These are phyloP conservation scores for Coecobrya sp. DNA, from an alignment of 2,888 invertebrate genomes.

Conservation along the genomic window DNA sequence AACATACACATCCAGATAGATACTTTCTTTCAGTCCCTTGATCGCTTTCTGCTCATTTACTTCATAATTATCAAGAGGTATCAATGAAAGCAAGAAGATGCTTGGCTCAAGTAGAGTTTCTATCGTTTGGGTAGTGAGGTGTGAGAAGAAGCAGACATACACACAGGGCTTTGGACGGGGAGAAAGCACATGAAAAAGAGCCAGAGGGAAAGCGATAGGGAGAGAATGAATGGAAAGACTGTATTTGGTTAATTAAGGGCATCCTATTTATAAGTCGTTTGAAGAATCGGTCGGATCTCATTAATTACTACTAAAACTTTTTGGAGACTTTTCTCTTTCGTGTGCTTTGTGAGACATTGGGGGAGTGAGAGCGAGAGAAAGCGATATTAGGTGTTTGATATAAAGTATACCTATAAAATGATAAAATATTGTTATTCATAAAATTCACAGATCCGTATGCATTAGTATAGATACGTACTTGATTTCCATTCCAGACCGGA, in stretches of 20 bases:
- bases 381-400: conserved; percentile 1
- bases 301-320: conserved; percentile 64
- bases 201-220: conserved; percentile 15
- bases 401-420: not conserved
- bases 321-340: not conserved
- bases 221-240: conserved; percentile 15
- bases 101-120: not conserved
- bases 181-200: not conserved
- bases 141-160: conserved; percentile 1
- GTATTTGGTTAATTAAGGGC: conserved; percentile 73
- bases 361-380: conserved; percentile 13
- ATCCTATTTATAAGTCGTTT: conserved; percentile 57
- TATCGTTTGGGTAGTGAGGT: conserved; percentile 12
- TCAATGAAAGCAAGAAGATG: conserved; percentile 32
- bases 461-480: not conserved
- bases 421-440: not conserved
- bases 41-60: conserved; percentile 41
- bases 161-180: not conserved
- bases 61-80: conserved; percentile 13
- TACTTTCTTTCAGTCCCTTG: not conserved
- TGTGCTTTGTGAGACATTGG: conserved; percentile 21
- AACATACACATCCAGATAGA: not conserved
- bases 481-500: not conserved
- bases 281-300: conserved; percentile 52
- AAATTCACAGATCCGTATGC: not conserved